A percentile compares a stretch with the other conserved stretches of the same genome.
Evolutionary conservation across 2,113 vertebrate species (phyloP).

Genomic region (Ceyx melanurus): DNA sequence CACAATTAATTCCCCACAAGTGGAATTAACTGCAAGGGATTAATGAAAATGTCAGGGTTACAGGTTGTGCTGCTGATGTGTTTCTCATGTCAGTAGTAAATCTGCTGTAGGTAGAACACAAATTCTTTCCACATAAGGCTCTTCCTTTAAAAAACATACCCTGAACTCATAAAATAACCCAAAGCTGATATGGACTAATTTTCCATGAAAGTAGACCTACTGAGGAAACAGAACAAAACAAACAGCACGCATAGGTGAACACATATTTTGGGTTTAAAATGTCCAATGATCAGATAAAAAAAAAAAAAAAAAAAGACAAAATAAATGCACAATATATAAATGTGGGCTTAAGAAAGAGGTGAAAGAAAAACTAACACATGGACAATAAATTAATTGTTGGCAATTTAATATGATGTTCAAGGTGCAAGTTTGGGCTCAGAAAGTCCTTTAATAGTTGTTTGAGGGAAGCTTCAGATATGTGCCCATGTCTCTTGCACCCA

Average conservation of each 20-base stretch:
- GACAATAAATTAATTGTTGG: background rate
- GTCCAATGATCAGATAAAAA: background rate
- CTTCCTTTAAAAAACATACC: constrained; percentile 20
- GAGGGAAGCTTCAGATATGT: background rate
- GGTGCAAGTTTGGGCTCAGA: background rate
- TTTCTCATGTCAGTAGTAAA: constrained; percentile 60
- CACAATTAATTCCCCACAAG: constrained; percentile 55
- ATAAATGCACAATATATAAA: background rate
- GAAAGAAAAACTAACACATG: background rate
- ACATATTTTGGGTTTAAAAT: background rate
- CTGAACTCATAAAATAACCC: constrained; percentile 27
- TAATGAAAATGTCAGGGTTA: constrained; percentile 67
- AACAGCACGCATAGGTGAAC: background rate
- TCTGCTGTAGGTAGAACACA: constrained; percentile 50
- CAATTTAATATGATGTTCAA: background rate
- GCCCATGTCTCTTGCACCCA: background rate
- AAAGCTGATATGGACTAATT: background rate
- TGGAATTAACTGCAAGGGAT: constrained; percentile 60
- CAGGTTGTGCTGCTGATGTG: constrained; percentile 45
- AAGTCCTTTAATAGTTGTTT: background rate
- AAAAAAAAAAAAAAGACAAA: background rate
- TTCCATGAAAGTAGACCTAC: background rate
- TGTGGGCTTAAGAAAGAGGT: background rate
- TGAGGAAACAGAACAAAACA: background rate
- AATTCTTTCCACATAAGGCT: constrained; percentile 3